Base-by-base conservation (phyloP, 2,797 vertebrate genomes). In the Propithecus deckenii region DNA sequence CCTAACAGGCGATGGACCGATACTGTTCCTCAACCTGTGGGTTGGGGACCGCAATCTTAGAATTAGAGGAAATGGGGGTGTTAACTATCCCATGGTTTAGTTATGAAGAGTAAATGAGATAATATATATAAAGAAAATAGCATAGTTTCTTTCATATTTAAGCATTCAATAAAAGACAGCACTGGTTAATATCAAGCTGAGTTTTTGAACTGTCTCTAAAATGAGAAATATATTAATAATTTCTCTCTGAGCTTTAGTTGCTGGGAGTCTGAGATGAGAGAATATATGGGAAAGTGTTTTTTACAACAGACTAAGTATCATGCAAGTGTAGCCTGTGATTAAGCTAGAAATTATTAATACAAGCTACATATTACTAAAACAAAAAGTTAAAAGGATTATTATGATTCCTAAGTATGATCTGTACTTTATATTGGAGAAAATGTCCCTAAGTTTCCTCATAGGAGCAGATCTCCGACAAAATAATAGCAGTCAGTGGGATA, bases 191-290 rank as follows among this genome's bases (percentile, higher is more conserved):
- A 74, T 22, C 59, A 81, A 87, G 32, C 13, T 80, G n/a, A 75
- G 32, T 41, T 63, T 85, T 35, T 46, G 38, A 95, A 91, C 85
- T 94, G 59, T 88, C 43, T 91, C 86, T 80, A 76, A 96, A 86
- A 69, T 41, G 30, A 94, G 87, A 90, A 95, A 85, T 12, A 57
- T 2, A 59, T 59, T 59, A 59, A 59, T 59, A 95, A 90, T 79
- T 89, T 96, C 48, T 93, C n/a, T 83, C 67, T 88, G 72, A 89
- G 35, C 5, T 93, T 94, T 48, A 78, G 61, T 75, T 86, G 4
- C n/a, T 59, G 25, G 59, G 30, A 55, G 18, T 76, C 38, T 86
- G 65, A 84, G 78, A 90, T 83, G 57, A 76, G 30, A 93, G 61
- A 87, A 30, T n/a, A 91, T 22, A 55, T 38, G 35, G 23, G 32